phyloP scores from a whole-genome alignment of 2,888 invertebrate species.

The Limnephilus rhombicus region DNA sequence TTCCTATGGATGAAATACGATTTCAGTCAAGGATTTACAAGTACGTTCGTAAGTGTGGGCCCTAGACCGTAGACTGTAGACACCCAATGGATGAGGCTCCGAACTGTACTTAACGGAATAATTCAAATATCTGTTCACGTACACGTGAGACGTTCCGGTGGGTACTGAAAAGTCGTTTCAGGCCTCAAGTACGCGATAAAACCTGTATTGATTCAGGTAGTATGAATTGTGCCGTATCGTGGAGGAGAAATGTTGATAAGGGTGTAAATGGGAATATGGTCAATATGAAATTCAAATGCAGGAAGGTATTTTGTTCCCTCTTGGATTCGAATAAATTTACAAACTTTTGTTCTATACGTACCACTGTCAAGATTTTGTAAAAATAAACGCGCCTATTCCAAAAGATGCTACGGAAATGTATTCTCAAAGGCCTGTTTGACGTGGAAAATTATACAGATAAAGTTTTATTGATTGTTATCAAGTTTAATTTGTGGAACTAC shows the following conservation, averaged over 20 bases:
- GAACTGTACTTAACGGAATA: not conserved
- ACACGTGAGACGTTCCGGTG: constrained; percentile 9
- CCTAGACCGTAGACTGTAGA: not conserved
- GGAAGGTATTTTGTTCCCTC: not conserved
- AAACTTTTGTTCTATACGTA: not conserved
- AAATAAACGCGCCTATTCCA: too few relatives aligned
- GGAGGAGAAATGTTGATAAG: not conserved
- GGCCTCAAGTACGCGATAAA: constrained; percentile 1
- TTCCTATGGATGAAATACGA: not conserved
- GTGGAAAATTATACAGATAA: too few relatives aligned
- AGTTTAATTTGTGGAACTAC: too few relatives aligned
- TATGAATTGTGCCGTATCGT: not conserved
- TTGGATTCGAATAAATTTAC: not conserved
- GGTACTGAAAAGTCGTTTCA: constrained; percentile 27
- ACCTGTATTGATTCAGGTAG: not conserved
- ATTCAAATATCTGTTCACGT: constrained; percentile 40
- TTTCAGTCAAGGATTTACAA: not conserved
- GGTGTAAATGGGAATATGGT: not conserved
- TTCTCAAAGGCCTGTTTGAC: too few relatives aligned
- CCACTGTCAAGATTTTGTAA: not conserved
- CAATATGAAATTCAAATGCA: not conserved
- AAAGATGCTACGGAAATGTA: too few relatives aligned
- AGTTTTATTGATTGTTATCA: too few relatives aligned
- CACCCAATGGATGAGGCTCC: not conserved
- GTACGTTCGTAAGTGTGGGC: not conserved